Base-by-base conservation (phyloP, 2,797 vertebrate species). In the Enteromius viviparus region DNA sequence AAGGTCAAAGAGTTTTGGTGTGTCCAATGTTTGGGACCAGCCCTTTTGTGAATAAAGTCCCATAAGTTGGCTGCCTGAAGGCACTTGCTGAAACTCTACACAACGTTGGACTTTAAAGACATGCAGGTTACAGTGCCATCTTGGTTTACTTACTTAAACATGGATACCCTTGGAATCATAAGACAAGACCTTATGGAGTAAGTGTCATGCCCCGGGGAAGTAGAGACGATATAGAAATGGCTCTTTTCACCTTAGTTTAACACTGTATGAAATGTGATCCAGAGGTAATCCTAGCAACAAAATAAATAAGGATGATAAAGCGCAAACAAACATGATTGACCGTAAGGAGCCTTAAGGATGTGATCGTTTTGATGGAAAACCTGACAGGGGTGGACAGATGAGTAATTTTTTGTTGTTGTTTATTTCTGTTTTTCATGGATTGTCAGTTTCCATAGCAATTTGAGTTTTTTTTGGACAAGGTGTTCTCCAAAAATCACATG, bases 101-200 rank as follows among this genome's bases (percentile, higher is more conserved):
- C 87, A 90, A 86, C 84, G 71, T 77, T 34, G 66, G 37, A 76
- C 85, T 90, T 89, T 45, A 90, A 85, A 90, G 83, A 80, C 85
- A 81, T 68, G 74, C 32, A 62, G 79, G 34, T 84, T 26, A 92
- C 89, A 92, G 89, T 89, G 87, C 77, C 85, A 90, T 86, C 83
- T 92, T 93, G 93, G 90, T 94, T 32, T 53, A 47, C 87, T 69
- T 85, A 87, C 89, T 85, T 88, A 91, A 88, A 92, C 89, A 82
- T 85, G 84, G 71, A 88, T 86, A 91, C 84, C 77, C 83, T 86
- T 88, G 69, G 29, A 82, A 47, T 78, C 70, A 76, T 80, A 78
- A 87, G 86, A 80, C 69, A 81, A 88, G 62, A 85, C 78, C 70
- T 80, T 83, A 87, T 87, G 69, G 90, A 89, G 78, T 87, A 88